A percentile compares a stretch with the other conserved stretches of the same genome.
phyloP scores from a whole-genome alignment of 2,888 invertebrate genomes.

The Alentia gelatinosa region DNA sequence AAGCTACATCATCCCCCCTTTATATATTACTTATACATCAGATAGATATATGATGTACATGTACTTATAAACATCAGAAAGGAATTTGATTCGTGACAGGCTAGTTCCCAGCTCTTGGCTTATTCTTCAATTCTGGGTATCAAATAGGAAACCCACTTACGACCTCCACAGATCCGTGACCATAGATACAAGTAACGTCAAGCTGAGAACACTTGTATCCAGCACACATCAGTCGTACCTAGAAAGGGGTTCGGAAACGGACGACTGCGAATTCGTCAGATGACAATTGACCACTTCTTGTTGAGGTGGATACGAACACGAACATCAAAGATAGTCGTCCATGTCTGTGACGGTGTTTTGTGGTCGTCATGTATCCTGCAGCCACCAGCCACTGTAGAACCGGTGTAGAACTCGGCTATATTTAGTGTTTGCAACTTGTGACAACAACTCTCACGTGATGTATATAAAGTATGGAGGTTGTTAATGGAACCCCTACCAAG shows the following conservation, averaged over 20 bases:
- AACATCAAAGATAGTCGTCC: neutral
- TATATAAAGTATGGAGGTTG: neutral
- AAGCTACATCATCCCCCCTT: neutral
- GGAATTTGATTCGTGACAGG: too few relatives aligned
- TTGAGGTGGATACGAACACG: neutral
- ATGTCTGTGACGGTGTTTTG: neutral
- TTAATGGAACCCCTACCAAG: neutral
- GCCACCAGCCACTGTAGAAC: neutral
- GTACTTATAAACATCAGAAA: too few relatives aligned
- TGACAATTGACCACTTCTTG: slow-evolving; percentile 1
- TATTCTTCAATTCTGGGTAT: neutral
- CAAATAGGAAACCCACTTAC: neutral
- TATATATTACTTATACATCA: neutral
- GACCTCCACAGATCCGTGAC: too few relatives aligned
- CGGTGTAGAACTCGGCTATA: too few relatives aligned
- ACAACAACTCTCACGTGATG: too few relatives aligned
- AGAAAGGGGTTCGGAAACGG: neutral
- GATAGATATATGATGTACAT: neutral
- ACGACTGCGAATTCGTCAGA: neutral
- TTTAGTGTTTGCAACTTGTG: too few relatives aligned
- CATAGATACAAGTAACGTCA: too few relatives aligned
- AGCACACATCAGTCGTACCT: neutral
- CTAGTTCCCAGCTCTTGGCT: too few relatives aligned
- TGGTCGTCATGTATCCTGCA: neutral
- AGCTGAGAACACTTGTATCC: too few relatives aligned